Conservation (phyloP, 2,888 invertebrate genomes). For the Andrena hattorfiana region DNA sequence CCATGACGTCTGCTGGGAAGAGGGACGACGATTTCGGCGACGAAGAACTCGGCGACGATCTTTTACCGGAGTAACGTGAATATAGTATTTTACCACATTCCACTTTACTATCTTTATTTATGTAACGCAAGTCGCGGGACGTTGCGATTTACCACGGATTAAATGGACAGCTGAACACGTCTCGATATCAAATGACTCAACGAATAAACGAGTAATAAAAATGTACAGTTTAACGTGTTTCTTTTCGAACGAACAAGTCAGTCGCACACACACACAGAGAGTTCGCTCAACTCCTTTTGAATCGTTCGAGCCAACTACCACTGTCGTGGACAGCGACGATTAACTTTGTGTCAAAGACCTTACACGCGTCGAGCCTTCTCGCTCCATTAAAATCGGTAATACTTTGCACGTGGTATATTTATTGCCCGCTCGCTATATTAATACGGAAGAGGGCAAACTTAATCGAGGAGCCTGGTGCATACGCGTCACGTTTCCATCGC, state of each 20-base stretch:
- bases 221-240: neutral
- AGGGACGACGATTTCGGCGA: conserved; percentile 90
- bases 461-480: neutral
- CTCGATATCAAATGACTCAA: conserved; percentile 6
- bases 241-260: neutral
- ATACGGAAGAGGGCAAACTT: neutral
- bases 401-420: neutral
- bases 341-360: conserved; percentile 22
- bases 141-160: neutral
- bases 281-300: conserved; percentile 7
- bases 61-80: conserved; percentile 88
- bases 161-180: neutral
- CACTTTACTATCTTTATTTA: conserved; percentile 16
- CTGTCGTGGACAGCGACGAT: conserved; percentile 19
- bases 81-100: conserved; percentile 7
- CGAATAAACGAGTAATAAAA: conserved; percentile 16
- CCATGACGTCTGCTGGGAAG: conserved; percentile 87
- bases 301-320: neutral
- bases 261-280: neutral
- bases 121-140: neutral
- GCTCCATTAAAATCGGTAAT: conserved; percentile 4
- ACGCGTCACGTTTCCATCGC: neutral
- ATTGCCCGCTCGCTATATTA: neutral
- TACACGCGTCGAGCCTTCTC: neutral
- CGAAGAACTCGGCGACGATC: conserved; percentile 91